Evolutionary conservation across 2,113 vertebrate genomes (phyloP), one percentile per base, ranked within the genome.

Genomic region (Engraulis encrasicolus): DNA sequence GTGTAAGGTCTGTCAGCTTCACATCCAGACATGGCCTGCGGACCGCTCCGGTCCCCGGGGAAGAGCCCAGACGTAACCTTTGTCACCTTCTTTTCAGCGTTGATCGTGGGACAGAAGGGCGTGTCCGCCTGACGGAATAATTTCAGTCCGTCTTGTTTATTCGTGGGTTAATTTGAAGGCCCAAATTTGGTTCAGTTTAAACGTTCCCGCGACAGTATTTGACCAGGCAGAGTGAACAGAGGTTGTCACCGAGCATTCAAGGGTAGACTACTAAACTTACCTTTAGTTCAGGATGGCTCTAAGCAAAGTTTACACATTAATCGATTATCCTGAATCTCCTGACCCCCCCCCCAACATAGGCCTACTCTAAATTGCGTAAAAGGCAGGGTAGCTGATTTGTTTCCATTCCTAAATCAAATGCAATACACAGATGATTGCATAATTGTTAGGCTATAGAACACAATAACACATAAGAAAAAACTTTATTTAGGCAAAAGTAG

Each of bases 41-140:
- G 95, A 92, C 95, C 85, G 92, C 87, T 80, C 85, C 86, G 87
- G 87, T 93, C 94, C 87, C 93, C 15, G 0, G 95, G 92, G 96
- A 93, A 88, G 87, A 90, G 96, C 93, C 96, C 96, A 96, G 95
- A 96, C 95, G 85, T 93, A 95, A 96, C 95, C 96, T 92, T 88
- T 37, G 90, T 86, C 86, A 91, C 87, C 87, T 86, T 92, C 87
- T 86, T 89, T 92, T 92, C 84, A 88, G 1, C 58, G 90, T 92
- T 86, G 86, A 78, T 81, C 82, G 80, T 84, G 83, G 89, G 85
- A 82, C 15, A 38, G 81, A 77, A 71, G 18, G 78, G 81, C 78
- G 78, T 85, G 78, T 66, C 58, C 31, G 81, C n/a, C 79, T 82
- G 20, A 74, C 40, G 88, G 61, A 50, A 54, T 34, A 52, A 82